Conservation (phyloP, 1,140 invertebrate species). For the Danaus melanippus region DNA sequence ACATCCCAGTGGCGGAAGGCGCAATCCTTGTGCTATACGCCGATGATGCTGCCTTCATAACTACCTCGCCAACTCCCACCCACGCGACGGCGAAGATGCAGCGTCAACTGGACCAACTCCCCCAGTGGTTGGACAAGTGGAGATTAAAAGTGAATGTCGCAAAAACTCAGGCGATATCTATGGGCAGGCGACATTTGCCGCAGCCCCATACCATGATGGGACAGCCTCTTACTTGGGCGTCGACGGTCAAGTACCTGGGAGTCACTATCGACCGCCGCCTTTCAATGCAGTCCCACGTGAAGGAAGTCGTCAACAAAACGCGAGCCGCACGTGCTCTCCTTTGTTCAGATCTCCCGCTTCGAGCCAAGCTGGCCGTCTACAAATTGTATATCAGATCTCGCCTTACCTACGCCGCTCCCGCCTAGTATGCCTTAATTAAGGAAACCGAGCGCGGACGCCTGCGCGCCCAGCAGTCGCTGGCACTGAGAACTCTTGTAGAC, state of each 20-base stretch:
- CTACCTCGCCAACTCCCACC: constrained; percentile 8
- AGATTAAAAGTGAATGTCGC: constrained; percentile 18
- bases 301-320: constrained; percentile 2
- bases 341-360: background rate
- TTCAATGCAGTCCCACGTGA: background rate
- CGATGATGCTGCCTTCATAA: constrained; percentile 20
- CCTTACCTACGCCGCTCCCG: constrained; percentile 22
- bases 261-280: constrained; percentile 7
- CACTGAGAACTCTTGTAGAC: background rate
- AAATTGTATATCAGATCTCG: constrained; percentile 20
- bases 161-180: constrained; percentile 19
- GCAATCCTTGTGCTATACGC: constrained; percentile 14
- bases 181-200: too few relatives aligned
- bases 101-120: constrained; percentile 18
- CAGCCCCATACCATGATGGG: background rate
- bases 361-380: constrained; percentile 17
- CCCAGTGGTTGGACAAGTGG: constrained; percentile 23
- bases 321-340: constrained; percentile 1
- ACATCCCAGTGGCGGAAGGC: constrained; percentile 14
- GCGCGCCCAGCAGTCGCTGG: constrained; percentile 2
- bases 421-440: constrained; percentile 18
- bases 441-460: background rate
- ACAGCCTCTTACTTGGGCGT: constrained; percentile 1
- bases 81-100: constrained; percentile 23
- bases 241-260: constrained; percentile 2